These are phyloP conservation scores for Seriola dumerili DNA, from an alignment of 2,113 vertebrate genomes.

Conservation along the genomic window DNA sequence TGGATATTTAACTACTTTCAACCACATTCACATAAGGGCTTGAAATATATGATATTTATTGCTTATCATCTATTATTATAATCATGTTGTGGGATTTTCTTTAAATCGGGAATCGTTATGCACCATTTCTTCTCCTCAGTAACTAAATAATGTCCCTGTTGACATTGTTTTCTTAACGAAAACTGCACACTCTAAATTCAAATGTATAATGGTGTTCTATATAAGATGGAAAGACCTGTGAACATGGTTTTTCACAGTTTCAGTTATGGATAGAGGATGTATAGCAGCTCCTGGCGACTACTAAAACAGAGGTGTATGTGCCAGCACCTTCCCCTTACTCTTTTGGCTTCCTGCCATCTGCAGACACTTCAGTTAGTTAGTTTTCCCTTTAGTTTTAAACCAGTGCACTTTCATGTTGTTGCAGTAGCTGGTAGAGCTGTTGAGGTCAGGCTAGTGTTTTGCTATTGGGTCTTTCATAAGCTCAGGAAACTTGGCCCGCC, in stretches of 20 bases:
- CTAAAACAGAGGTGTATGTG: not conserved
- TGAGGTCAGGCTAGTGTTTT: not conserved
- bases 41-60: not conserved
- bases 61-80: not conserved
- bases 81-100: not conserved
- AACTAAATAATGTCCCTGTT: not conserved
- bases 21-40: not conserved
- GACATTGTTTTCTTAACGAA: not conserved
- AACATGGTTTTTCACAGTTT: not conserved
- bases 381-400: not conserved
- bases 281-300: no score
- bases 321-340: no score
- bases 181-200: not conserved
- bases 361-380: not conserved
- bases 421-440: not conserved
- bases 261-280: no score
- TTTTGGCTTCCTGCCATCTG: no score
- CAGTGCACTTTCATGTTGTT: not conserved
- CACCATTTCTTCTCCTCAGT: not conserved
- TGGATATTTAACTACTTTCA: not conserved
- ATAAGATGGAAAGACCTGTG: not conserved
- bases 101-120: not conserved
- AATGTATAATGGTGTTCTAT: not conserved
- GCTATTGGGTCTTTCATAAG: not conserved
- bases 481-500: not conserved